phyloP scores from a whole-genome alignment of 1,140 invertebrate genomes.

The Microplitis demolitor region DNA sequence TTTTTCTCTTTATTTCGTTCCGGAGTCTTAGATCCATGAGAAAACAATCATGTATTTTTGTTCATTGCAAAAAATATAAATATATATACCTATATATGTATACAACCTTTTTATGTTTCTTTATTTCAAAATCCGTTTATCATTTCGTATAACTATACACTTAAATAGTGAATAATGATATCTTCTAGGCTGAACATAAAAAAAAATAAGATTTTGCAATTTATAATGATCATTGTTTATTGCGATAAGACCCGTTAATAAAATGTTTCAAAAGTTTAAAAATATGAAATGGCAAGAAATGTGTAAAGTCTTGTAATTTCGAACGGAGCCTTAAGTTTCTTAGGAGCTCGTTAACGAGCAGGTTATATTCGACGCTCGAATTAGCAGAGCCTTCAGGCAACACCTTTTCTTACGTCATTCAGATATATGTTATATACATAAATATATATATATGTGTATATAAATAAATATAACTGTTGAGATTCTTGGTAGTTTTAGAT shows the following conservation, averaged over 20 bases:
- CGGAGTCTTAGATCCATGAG: too few relatives aligned
- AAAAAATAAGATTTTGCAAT: too few relatives aligned
- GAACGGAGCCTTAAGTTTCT: neutral
- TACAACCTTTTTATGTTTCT: too few relatives aligned
- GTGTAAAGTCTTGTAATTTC: neutral
- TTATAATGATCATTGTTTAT: too few relatives aligned
- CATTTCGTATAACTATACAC: too few relatives aligned
- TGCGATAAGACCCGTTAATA: neutral
- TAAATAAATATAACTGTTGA: neutral
- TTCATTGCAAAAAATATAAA: too few relatives aligned
- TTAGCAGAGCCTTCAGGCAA: conserved; percentile 26
- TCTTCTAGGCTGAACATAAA: too few relatives aligned
- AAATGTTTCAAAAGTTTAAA: neutral
- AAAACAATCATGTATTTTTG: too few relatives aligned
- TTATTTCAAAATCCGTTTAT: too few relatives aligned
- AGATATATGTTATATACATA: neutral
- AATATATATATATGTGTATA: neutral
- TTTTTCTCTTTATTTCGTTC: too few relatives aligned
- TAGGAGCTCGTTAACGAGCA: conserved; percentile 38
- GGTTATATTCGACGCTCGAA: conserved; percentile 34
- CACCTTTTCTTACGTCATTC: conserved; percentile 9
- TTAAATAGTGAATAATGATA: too few relatives aligned
- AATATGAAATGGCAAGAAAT: neutral
- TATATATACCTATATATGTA: too few relatives aligned
- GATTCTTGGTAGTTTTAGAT: neutral